Evolutionary conservation across 1,140 invertebrate genomes (phyloP).

Genomic region (Saccostrea cuccullata): DNA sequence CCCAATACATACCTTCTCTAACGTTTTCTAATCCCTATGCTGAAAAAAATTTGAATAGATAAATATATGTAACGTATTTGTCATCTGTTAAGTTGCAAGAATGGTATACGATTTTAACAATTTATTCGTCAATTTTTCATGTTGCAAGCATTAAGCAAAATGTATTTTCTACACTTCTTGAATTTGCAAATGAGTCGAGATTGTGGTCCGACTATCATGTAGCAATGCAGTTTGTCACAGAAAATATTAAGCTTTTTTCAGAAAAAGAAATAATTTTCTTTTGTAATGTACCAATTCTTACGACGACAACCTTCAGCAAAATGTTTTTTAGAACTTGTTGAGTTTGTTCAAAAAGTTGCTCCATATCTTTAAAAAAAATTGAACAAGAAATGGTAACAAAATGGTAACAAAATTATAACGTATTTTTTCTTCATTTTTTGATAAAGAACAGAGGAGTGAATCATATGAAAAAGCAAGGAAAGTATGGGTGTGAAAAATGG

Average conservation of each 20-base stretch:
- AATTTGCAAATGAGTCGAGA: background rate
- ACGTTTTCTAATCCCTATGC: background rate
- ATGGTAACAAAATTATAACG: no score
- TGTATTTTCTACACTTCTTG: background rate
- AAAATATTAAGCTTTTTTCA: no score
- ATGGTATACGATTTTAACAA: background rate
- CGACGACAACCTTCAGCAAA: no score
- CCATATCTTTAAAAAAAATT: no score
- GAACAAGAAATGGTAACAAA: no score
- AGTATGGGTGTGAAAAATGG: background rate
- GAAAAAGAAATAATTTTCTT: no score
- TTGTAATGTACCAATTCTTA: no score
- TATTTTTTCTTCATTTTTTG: background rate
- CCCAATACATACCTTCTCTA: slow-evolving; percentile 5
- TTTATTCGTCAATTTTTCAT: slow-evolving; percentile 2
- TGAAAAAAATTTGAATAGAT: slow-evolving; percentile 9
- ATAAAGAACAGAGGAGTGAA: background rate
- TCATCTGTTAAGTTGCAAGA: background rate
- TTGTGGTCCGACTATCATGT: background rate
- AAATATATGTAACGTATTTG: background rate
- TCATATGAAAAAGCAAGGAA: background rate
- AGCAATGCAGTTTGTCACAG: background rate
- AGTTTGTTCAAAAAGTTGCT: no score
- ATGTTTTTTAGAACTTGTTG: no score
- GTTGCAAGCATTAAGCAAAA: background rate